These are phyloP conservation scores for Punctoribates punctum DNA, from an alignment of 2,888 invertebrate species.

Conservation along the genomic window DNA sequence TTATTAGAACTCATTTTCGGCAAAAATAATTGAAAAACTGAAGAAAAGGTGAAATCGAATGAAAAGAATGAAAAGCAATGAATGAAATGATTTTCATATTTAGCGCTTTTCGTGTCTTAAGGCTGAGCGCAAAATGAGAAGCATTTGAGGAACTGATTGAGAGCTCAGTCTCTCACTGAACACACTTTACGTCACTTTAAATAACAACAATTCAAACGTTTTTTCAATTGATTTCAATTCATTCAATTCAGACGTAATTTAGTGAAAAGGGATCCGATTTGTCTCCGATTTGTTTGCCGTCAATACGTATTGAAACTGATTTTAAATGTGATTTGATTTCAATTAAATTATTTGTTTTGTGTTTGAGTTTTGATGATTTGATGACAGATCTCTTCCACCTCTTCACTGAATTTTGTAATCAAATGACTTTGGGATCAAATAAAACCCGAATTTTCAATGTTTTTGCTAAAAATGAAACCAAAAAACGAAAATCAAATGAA, in stretches of 20 bases:
- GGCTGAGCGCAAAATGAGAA: not conserved
- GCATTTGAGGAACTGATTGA: no score
- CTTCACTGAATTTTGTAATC: not conserved
- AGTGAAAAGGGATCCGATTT: not conserved
- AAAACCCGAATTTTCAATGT: not conserved
- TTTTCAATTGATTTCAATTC: not conserved
- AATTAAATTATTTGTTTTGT: not conserved
- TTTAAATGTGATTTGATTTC: not conserved
- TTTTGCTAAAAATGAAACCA: slow-evolving; percentile 11
- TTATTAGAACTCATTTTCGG: no score
- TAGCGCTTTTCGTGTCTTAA: not conserved
- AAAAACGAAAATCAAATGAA: slow-evolving; percentile 18
- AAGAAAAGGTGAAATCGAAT: not conserved
- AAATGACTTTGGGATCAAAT: slow-evolving; percentile 33
- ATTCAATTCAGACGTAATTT: no score
- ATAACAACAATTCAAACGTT: not conserved
- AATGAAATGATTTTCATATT: not conserved
- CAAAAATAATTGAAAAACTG: not conserved
- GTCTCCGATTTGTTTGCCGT: not conserved
- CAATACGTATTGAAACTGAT: not conserved
- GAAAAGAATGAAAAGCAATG: no score
- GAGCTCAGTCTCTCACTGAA: no score
- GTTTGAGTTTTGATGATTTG: not conserved
- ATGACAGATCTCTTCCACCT: not conserved
- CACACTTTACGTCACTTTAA: slow-evolving; percentile 3